Evolutionary conservation across 1,140 invertebrate species (phyloP).

Genomic region (Doryteuthis pealeii): DNA sequence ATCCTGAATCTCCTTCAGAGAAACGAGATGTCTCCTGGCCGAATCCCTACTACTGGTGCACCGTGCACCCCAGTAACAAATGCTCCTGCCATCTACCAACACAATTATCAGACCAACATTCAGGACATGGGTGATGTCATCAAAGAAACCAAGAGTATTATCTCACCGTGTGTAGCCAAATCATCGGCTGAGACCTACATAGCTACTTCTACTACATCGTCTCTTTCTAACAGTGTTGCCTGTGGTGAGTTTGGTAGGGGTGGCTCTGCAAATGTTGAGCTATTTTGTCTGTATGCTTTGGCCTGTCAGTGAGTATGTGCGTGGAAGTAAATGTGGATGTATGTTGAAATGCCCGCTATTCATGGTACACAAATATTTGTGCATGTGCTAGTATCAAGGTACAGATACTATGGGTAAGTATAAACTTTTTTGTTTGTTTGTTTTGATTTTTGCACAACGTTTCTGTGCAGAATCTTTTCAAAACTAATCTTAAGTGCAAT

Average conservation of each 20-base stretch:
- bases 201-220: conserved; percentile 24
- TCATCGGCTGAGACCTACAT: conserved; percentile 25
- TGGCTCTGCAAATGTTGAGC: too few relatives aligned
- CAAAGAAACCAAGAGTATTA: background rate
- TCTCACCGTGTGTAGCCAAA: conserved; percentile 9
- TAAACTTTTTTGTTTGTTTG: too few relatives aligned
- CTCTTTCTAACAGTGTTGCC: conserved; percentile 13
- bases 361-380: too few relatives aligned
- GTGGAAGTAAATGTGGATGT: too few relatives aligned
- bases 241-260: background rate
- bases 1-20: conserved; percentile 66
- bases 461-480: too few relatives aligned
- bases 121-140: background rate
- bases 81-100: conserved; percentile 2
- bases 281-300: too few relatives aligned
- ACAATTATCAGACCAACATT: background rate
- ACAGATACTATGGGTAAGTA: too few relatives aligned
- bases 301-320: too few relatives aligned
- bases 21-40: conserved; percentile 11
- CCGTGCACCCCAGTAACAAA: conserved; percentile 1
- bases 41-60: background rate
- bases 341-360: too few relatives aligned
- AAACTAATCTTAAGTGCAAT: too few relatives aligned
- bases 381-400: too few relatives aligned
- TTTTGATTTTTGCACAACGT: too few relatives aligned